Evolutionary conservation across 2,888 invertebrate species (phyloP), one percentile per base, ranked within the genome.

Genomic region (Melieria picta): DNA sequence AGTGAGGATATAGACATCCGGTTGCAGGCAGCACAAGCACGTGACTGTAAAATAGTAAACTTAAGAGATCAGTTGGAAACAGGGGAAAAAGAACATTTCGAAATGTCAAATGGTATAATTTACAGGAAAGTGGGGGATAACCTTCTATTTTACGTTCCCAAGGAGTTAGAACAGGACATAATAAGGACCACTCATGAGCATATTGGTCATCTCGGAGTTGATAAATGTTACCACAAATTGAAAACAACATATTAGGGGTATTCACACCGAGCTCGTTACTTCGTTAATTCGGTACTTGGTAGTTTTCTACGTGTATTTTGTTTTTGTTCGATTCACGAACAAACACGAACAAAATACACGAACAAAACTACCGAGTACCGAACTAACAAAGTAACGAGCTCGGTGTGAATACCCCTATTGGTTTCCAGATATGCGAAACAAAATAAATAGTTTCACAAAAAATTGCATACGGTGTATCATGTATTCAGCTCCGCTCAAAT

Each of bases 21-120:
- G 10, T 48, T 69, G 42, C 30, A 30, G n/a, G 55, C 64, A 4
- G 50, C 45, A 46, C 72, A 72, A 45, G 10, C 30, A 42, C 52
- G 58, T n/a, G n/a, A n/a, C n/a, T n/a, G n/a, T 46, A 62, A 45
- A 7, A 55, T 72, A 10, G 50, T 43, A 5, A 10, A 65, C 2
- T 57, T 73, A 13, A 71, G 47, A 45, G 43, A 16, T 13, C 60
- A 46, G 16, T 46, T 74, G n/a, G 67, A 72, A 58, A 42, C 57
- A 4, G 48, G 13, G 47, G 57, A 50, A 3, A 5, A 71, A 11
- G 13, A 69, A n/a, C 6, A 63, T 3, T 74, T 62, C 55, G 71
- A 58, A 5, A 62, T 74, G 61, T 42, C 48, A 47, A 69, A 72
- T 48, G 74, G 74, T 4, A 45, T 74, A 0, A 61, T 72, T 4